phyloP scores from a whole-genome alignment of 2,797 vertebrate genomes.

The Bovichtus diacanthus region DNA sequence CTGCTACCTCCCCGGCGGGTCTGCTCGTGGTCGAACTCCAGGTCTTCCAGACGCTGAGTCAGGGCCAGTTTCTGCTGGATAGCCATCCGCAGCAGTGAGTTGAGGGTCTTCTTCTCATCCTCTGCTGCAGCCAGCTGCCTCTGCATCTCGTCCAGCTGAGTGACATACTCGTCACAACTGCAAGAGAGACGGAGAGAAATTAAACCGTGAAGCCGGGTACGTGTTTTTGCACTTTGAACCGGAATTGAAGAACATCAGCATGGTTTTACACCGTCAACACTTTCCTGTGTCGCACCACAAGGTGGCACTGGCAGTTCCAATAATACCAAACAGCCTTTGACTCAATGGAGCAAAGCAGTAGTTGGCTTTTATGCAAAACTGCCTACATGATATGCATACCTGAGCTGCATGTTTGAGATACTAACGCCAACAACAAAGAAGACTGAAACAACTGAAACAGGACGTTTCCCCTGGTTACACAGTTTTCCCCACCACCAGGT shows the following conservation, averaged over 20 bases:
- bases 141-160: slow-evolving; percentile 98
- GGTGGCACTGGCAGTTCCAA: slow-evolving; percentile 18
- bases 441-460: not conserved
- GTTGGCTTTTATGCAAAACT: not conserved
- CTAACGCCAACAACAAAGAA: not conserved
- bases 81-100: slow-evolving; percentile 97
- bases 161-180: slow-evolving; percentile 98
- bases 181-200: slow-evolving; percentile 5
- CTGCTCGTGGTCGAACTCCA: slow-evolving; percentile 97
- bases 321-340: not conserved
- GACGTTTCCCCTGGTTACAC: slow-evolving; percentile 40
- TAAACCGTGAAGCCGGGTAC: not conserved
- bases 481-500: slow-evolving; percentile 55
- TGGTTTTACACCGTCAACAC: not conserved
- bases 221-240: not conserved
- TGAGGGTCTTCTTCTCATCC: slow-evolving; percentile 99
- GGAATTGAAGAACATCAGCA: not conserved
- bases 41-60: slow-evolving; percentile 96
- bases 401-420: not conserved
- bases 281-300: slow-evolving; percentile 31
- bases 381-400: not conserved
- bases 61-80: slow-evolving; percentile 99
- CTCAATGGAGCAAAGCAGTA: not conserved
- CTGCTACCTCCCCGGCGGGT: slow-evolving; percentile 85
- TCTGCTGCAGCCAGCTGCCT: slow-evolving; percentile 95